Percentiles rank a stretch among this genome's conserved stretches.
Conservation (phyloP, 2,888 invertebrate genomes). For the Catocala sponsa region DNA sequence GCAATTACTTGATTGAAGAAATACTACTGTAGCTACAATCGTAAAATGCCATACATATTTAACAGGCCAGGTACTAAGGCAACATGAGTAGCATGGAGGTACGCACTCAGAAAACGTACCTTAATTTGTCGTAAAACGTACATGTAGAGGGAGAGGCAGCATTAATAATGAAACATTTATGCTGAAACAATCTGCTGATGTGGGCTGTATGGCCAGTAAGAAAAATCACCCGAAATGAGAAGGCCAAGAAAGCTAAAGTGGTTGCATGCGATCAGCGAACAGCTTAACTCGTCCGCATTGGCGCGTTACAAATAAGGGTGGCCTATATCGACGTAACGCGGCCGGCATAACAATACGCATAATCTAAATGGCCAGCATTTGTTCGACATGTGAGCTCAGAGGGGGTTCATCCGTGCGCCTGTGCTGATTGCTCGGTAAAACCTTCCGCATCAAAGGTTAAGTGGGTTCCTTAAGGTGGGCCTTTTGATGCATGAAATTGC, state of each 20-base stretch:
- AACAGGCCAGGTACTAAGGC: conserved; percentile 8
- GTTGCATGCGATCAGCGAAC: conserved; percentile 27
- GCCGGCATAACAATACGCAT: conserved; percentile 72
- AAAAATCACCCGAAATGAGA: conserved; percentile 2
- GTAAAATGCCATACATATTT: conserved; percentile 12
- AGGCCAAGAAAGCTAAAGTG: background rate
- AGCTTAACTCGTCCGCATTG: conserved; percentile 39
- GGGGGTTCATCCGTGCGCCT: conserved; percentile 45
- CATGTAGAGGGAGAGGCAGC: conserved; percentile 46
- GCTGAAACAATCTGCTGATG: conserved; percentile 66
- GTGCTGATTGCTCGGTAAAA: conserved; percentile 51
- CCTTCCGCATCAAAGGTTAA: conserved; percentile 28
- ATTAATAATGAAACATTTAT: conserved; percentile 75
- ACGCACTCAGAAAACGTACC: conserved; percentile 21
- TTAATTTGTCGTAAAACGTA: conserved; percentile 46
- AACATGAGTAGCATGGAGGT: conserved; percentile 12
- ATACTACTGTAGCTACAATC: background rate
- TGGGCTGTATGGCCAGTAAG: conserved; percentile 44
- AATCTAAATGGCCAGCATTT: conserved; percentile 71
- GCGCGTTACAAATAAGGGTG: conserved; percentile 56
- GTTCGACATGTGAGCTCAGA: conserved; percentile 63
- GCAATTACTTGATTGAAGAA: conserved; percentile 8
- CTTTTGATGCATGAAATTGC: conserved; percentile 39
- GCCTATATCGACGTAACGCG: conserved; percentile 55
- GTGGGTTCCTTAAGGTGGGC: conserved; percentile 27